phyloP scores from a whole-genome alignment of 1,140 invertebrate species.

The Drosophila guanche region DNA sequence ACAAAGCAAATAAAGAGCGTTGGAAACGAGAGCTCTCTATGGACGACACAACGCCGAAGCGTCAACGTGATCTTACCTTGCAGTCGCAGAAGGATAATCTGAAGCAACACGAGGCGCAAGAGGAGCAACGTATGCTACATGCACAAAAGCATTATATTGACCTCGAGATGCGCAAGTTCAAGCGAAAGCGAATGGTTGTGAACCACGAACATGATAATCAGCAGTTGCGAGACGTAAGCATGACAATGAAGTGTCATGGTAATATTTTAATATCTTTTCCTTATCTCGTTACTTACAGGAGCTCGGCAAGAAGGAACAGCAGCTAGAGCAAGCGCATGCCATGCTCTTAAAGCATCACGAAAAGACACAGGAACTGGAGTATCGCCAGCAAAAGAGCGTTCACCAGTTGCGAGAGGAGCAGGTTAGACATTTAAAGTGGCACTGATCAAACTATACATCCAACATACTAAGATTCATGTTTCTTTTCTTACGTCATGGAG shows the following conservation, averaged over 20 bases:
- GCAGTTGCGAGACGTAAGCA: slow-evolving; percentile 92
- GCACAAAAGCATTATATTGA: slow-evolving; percentile 96
- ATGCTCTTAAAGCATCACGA: slow-evolving; percentile 98
- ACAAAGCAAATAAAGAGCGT: slow-evolving; percentile 98
- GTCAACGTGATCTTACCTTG: slow-evolving; percentile 94
- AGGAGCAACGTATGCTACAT: slow-evolving; percentile 93
- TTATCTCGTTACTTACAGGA: slow-evolving; percentile 86
- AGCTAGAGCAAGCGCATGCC: slow-evolving; percentile 96
- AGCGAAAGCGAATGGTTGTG: slow-evolving; percentile 93
- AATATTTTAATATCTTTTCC: not conserved
- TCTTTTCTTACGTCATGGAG: slow-evolving; percentile 40
- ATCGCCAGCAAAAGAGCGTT: slow-evolving; percentile 96
- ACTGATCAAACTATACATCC: not conserved
- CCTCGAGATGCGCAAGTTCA: slow-evolving; percentile 96
- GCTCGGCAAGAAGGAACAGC: slow-evolving; percentile 96
- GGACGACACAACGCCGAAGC: slow-evolving; percentile 95
- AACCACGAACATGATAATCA: slow-evolving; percentile 96
- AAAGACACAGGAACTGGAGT: slow-evolving; percentile 97
- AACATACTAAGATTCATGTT: not conserved
- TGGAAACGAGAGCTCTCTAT: slow-evolving; percentile 97
- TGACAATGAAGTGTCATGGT: not conserved
- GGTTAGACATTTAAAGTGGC: slow-evolving; percentile 80
- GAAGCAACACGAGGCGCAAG: slow-evolving; percentile 94
- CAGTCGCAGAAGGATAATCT: slow-evolving; percentile 96
- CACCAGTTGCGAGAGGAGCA: slow-evolving; percentile 94